Evolutionary conservation across 2,113 vertebrate species (phyloP).

Genomic region (Arizona elegans): DNA sequence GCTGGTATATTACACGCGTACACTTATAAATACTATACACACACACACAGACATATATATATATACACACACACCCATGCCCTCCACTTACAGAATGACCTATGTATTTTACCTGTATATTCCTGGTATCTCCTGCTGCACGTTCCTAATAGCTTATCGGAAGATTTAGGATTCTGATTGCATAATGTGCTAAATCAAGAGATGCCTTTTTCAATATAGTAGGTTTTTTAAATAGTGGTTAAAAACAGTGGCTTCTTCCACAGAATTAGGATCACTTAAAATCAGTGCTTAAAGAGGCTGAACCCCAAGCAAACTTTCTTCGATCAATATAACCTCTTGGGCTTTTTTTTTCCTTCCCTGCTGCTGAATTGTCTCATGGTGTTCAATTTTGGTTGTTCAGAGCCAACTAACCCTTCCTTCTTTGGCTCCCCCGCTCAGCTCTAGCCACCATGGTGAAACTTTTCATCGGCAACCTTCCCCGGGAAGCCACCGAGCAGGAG

Average conservation of each 20-base stretch:
- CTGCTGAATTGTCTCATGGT: not conserved
- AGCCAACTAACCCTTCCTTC: not conserved
- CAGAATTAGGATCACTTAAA: not conserved
- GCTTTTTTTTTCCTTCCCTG: accelerated
- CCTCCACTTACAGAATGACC: no score
- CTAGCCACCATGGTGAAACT: constrained; percentile 88
- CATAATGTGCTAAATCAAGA: not conserved
- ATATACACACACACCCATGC: no score
- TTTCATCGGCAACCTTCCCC: constrained; percentile 92
- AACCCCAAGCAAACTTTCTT: not conserved
- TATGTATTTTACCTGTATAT: no score
- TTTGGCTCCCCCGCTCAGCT: not conserved
- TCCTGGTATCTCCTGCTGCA: no score
- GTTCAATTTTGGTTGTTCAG: not conserved
- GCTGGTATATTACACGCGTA: no score
- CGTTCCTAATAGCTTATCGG: no score
- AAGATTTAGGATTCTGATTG: no score
- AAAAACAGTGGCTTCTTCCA: not conserved
- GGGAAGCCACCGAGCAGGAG: constrained; percentile 88
- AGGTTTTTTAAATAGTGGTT: not conserved
- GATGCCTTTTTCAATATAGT: not conserved
- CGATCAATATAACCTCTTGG: no score
- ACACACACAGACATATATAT: no score
- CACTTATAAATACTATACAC: no score
- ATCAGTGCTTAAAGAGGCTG: not conserved